Base-by-base conservation (phyloP, 2,113 vertebrate species). In the Aptenodytes forsteri region DNA sequence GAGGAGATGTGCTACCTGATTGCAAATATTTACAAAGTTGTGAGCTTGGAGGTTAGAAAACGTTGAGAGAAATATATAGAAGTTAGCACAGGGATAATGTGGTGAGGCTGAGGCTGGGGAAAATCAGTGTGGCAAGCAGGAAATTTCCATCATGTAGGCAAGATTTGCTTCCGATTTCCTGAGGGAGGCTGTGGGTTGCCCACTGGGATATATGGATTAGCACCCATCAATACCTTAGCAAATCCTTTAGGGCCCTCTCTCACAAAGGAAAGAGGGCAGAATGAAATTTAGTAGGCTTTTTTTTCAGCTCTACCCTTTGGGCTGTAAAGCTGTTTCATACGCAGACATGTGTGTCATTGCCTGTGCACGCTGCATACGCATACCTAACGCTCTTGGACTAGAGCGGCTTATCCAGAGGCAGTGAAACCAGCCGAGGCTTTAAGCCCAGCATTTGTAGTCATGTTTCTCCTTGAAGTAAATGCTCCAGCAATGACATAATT, bases 401-500 rank as follows among this genome's bases (percentile, higher is more conserved):
- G 26, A 65, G 76, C 1, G 0, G 56, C 23, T 95, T 90, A 46
- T 83, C 67, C 82, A 82, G 52, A 71, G 46, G 44, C 93, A 83
- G 40, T 4, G 2, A 94, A 85, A 87, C 13, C 83, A 81, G 58
- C 77, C 84, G 22, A 64, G 25, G 65, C 64, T 91, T 82, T 77
- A 87, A 93, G n/a, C 81, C 38, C 79, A 59, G 79, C 58, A 30
- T 59, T 40, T 58, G 54, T 79, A 78, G 84, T 85, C 94, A 92
- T 8, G 18, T 92, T 95, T 93, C 90, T 86, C 93, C 96, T 93
- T 87, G 87, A 79, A 94, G 85, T 90, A 82, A 95, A 72, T 94
- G 93, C 95, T 96, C 87, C 71, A 83, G 80, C 71, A 90, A 94
- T 95, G 89, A 94, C 85, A 93, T 97, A 95, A 95, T 92, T 84